Conservation (phyloP, 2,888 invertebrate genomes). For the Diarsia dahlii region DNA sequence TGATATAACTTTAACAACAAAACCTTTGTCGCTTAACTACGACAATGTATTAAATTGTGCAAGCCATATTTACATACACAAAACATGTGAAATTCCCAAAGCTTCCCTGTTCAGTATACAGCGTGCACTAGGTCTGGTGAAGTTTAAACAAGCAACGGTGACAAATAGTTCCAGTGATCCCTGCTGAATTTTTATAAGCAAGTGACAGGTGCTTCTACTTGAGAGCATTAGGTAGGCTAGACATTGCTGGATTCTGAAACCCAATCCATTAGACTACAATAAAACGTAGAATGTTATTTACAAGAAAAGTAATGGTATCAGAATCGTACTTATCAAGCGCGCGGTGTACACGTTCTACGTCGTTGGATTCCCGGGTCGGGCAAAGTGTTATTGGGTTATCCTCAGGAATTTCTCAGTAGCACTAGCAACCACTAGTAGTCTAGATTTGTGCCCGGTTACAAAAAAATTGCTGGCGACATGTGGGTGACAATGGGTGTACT, state of each 20-base stretch:
- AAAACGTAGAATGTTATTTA: conserved; percentile 4
- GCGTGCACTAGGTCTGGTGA: conserved; percentile 3
- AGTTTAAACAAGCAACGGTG: conserved; percentile 10
- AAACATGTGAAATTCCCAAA: not conserved
- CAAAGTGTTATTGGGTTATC: too few species aligned
- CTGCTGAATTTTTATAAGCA: conserved; percentile 43
- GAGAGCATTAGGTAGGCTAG: not conserved
- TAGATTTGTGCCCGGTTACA: too few species aligned
- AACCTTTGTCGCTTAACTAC: not conserved
- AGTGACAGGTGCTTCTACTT: not conserved
- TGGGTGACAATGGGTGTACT: too few species aligned
- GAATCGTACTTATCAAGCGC: too few species aligned
- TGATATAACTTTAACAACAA: not conserved
- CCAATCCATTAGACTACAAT: conserved; percentile 16
- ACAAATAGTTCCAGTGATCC: conserved; percentile 14
- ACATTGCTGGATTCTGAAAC: conserved; percentile 1
- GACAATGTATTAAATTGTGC: not conserved
- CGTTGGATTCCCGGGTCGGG: too few species aligned
- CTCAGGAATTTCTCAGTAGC: too few species aligned
- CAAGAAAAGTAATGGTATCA: too few species aligned
- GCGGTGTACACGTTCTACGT: too few species aligned
- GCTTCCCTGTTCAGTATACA: conserved; percentile 4
- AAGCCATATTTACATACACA: conserved; percentile 11
- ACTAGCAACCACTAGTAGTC: too few species aligned
- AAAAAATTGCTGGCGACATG: too few species aligned